Evolutionary conservation across 2,888 invertebrate genomes (phyloP).

Genomic region (Gymnocheta viridis): DNA sequence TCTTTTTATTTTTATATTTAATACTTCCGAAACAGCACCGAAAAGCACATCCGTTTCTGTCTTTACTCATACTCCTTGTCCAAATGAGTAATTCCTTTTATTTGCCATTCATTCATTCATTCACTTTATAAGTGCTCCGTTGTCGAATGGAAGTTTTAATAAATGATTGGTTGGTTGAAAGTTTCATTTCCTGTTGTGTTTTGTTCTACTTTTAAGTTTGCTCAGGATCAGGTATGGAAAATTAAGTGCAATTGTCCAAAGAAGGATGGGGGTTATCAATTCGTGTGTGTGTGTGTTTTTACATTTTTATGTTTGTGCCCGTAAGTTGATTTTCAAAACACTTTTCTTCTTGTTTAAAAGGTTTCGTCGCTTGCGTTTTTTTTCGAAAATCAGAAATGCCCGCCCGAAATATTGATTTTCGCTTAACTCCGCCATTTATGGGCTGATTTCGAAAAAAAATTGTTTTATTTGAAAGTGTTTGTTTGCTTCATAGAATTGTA

Average conservation of each 20-base stretch:
- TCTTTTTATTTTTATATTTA: conserved; percentile 11
- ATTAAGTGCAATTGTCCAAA: background rate
- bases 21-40: background rate
- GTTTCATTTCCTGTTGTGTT: conserved; percentile 43
- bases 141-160: conserved; percentile 42
- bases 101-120: background rate
- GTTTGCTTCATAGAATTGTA: no score
- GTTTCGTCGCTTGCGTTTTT: no score
- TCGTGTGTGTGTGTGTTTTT: no score
- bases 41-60: conserved; percentile 20
- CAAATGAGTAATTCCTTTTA: conserved; percentile 18
- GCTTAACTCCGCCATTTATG: no score
- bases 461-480: no score
- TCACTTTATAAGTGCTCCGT: conserved; percentile 22
- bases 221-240: background rate
- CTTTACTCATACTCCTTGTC: background rate
- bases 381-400: no score
- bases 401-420: no score
- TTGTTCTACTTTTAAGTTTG: background rate
- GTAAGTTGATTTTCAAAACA: no score
- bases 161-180: conserved; percentile 42
- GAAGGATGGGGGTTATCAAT: no score
- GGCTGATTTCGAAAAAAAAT: no score
- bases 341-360: no score
- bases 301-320: no score